Percentiles rank a stretch among this genome's conserved stretches.
These are phyloP conservation scores for Drosophila azteca DNA, from an alignment of 1,140 invertebrate genomes.

Conservation along the genomic window DNA sequence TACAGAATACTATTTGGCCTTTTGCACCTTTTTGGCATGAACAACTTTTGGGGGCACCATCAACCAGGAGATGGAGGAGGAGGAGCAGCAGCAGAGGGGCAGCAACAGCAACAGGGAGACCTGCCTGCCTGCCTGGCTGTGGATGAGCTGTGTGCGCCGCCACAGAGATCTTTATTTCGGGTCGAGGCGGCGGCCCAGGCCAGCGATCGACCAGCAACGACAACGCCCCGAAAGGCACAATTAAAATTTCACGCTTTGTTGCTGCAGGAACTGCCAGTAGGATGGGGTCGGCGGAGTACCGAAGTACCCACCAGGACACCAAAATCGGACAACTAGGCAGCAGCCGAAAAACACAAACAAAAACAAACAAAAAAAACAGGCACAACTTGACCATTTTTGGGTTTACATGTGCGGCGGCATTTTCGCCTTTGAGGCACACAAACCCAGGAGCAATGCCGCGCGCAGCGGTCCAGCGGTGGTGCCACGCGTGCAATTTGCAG, in stretches of 20 bases:
- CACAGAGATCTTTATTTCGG: slow-evolving; percentile 75
- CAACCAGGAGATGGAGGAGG: not conserved
- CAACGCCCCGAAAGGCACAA: slow-evolving; percentile 80
- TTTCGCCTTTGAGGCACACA: slow-evolving; percentile 60
- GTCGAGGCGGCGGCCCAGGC: slow-evolving; percentile 59
- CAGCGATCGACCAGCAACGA: slow-evolving; percentile 48
- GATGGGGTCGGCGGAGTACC: not conserved
- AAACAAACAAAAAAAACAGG: not conserved
- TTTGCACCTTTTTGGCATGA: slow-evolving; percentile 80
- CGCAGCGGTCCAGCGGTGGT: slow-evolving; percentile 8
- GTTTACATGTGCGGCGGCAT: slow-evolving; percentile 62
- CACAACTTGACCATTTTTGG: slow-evolving; percentile 66
- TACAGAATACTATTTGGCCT: slow-evolving; percentile 80
- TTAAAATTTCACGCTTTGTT: slow-evolving; percentile 77
- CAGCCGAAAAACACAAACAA: slow-evolving; percentile 16
- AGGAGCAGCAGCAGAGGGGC: not conserved
- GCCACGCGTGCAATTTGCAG: slow-evolving; percentile 71
- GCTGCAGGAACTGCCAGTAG: slow-evolving; percentile 3
- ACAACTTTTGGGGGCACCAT: slow-evolving; percentile 60
- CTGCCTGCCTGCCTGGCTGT: slow-evolving; percentile 4
- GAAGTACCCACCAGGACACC: slow-evolving; percentile 37
- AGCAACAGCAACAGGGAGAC: slow-evolving; percentile 3
- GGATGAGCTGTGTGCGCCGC: slow-evolving; percentile 67
- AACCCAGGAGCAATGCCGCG: slow-evolving; percentile 33
- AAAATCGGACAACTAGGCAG: slow-evolving; percentile 58